Conservation (phyloP, 2,888 invertebrate genomes). For the Archips crataeganus region DNA sequence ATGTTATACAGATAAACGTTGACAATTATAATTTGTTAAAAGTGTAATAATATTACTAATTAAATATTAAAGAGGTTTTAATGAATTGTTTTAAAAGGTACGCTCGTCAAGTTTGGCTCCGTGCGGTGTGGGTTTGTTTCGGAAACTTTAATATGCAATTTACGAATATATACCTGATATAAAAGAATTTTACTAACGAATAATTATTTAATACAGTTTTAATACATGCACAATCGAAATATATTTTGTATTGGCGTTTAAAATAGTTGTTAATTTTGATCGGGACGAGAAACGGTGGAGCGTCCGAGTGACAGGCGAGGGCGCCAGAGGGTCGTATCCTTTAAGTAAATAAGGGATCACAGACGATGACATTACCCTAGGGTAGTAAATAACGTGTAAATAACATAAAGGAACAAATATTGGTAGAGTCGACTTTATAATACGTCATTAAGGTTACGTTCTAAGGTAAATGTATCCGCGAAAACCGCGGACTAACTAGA, state of each 20-base stretch:
- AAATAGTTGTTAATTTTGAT: slow-evolving; percentile 41
- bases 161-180: slow-evolving; percentile 39
- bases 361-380: slow-evolving; percentile 65
- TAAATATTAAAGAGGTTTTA: slow-evolving; percentile 54
- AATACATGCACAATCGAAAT: slow-evolving; percentile 41
- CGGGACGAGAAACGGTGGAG: slow-evolving; percentile 27
- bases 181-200: slow-evolving; percentile 39
- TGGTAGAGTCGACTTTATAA: slow-evolving; percentile 62
- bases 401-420: slow-evolving; percentile 72
- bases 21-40: slow-evolving; percentile 76
- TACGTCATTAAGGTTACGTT: slow-evolving; percentile 48
- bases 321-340: slow-evolving; percentile 54
- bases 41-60: slow-evolving; percentile 73
- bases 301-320: slow-evolving; percentile 11
- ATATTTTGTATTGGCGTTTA: slow-evolving; percentile 43
- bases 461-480: slow-evolving; percentile 33
- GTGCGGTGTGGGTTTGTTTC: slow-evolving; percentile 26
- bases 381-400: slow-evolving; percentile 70
- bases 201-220: slow-evolving; percentile 38
- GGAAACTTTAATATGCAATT: slow-evolving; percentile 36
- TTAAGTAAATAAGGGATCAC: slow-evolving; percentile 79
- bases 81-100: slow-evolving; percentile 52
- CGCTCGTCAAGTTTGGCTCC: slow-evolving; percentile 36
- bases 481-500: slow-evolving; percentile 12
- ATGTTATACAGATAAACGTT: slow-evolving; percentile 77